Base-by-base conservation (phyloP, 2,888 invertebrate species). In the Thymelicus lineola region DNA sequence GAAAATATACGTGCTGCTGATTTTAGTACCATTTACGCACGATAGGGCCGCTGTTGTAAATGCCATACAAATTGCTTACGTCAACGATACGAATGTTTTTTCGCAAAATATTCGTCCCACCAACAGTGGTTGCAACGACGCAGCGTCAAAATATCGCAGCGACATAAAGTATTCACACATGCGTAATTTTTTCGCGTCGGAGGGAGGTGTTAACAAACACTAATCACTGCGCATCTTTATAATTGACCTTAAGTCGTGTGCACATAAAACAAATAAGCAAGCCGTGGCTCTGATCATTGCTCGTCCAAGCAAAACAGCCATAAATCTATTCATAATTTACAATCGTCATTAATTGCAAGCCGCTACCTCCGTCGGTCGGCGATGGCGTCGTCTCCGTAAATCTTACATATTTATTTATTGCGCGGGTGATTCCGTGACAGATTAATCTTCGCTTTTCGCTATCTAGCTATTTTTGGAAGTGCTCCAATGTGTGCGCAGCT, bases 291-390 rank as follows among this genome's bases (percentile, higher is more conserved):
- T 70, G 64, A 70, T 65, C 59, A 62, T 42, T 12, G 62, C 71
- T 68, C 74, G 72, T 79, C 83, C 85, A 85, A 85, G 76, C 78
- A 78, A 82, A 84, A 85, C 83, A 83, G 68, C 67, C 78, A 83
- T 85, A 85, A 86, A 86, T 86, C 86, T 83, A 82, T 84, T 85
- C 79, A 77, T 81, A 82, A 85, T 84, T 83, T 81, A 85, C 79
- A 83, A 79, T 81, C 77, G 76, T 75, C 79, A 81, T 84, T 83
- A 74, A 77, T 71, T 72, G 75, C 73, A 57, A 64, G 55, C 69
- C 71, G 74, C 69, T 72, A 74, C 68, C 66, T 73, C 75, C 72
- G 73, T 75, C 73, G 75, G 74, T 74, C 70, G 71, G 50, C 12
- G 17, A 20, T 53, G 53, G 53, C 53, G 17, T 17, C 53, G 53